These are phyloP conservation scores for Dryobates pubescens DNA, from an alignment of 2,797 vertebrate species.

Conservation along the genomic window DNA sequence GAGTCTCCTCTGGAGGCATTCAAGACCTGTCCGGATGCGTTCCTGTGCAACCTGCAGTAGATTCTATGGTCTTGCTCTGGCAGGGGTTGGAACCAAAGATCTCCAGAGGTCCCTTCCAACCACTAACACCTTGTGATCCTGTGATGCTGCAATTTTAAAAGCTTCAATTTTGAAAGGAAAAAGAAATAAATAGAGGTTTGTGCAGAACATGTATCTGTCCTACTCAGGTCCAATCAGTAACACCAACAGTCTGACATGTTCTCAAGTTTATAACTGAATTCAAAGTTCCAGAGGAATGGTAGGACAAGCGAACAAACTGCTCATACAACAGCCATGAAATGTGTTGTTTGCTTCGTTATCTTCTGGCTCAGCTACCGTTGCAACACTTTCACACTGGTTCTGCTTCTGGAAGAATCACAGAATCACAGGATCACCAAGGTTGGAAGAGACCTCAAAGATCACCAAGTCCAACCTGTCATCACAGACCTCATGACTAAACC, in stretches of 20 bases:
- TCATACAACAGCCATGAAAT: rapidly evolving
- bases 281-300: background rate
- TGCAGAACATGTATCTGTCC: background rate
- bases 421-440: too few species aligned
- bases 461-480: too few species aligned
- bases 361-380: background rate
- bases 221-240: background rate
- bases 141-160: background rate
- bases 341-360: background rate
- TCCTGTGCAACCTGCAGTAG: too few species aligned
- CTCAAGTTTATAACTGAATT: background rate
- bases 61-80: too few species aligned
- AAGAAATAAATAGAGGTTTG: background rate
- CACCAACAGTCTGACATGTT: background rate
- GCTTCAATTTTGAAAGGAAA: background rate
- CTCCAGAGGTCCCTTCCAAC: too few species aligned
- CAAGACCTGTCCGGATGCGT: too few species aligned
- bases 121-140: too few species aligned
- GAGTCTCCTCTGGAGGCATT: too few species aligned
- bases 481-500: too few species aligned
- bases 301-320: background rate
- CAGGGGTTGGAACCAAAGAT: too few species aligned
- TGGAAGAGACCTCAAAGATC: too few species aligned
- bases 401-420: background rate
- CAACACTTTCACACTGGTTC: background rate